Conservation (phyloP, 2,888 invertebrate genomes). For the Drosophila sordidula region DNA sequence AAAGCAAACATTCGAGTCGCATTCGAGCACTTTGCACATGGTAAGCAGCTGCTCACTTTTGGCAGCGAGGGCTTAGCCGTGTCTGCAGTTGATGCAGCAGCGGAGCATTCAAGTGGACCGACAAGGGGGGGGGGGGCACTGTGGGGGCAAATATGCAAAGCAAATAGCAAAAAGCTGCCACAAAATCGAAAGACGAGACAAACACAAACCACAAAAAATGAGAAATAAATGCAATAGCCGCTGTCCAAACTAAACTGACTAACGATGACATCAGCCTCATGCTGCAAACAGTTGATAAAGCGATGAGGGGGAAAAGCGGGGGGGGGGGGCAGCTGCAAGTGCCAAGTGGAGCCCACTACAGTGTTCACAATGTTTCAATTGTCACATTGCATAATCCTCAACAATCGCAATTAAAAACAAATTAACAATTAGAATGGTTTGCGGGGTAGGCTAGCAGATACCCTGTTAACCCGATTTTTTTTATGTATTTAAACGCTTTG, state of each 20-base stretch:
- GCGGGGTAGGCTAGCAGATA: constrained; percentile 1
- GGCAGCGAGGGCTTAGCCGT: constrained; percentile 33
- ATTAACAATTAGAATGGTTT: constrained; percentile 13
- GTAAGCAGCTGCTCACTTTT: constrained; percentile 45
- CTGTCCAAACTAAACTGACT: constrained; percentile 38
- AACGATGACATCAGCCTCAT: constrained; percentile 53
- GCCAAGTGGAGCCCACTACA: constrained; percentile 44
- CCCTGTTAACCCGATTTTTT: not conserved
- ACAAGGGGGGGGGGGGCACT: constrained; percentile 2
- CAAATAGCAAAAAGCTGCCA: constrained; percentile 57
- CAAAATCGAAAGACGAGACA: constrained; percentile 46
- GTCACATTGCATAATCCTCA: constrained; percentile 53
- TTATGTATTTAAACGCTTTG: too few relatives aligned
- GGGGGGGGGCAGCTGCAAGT: constrained; percentile 29
- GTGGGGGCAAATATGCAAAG: constrained; percentile 51
- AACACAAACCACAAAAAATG: constrained; percentile 9
- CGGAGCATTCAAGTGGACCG: constrained; percentile 29
- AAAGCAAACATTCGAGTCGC: constrained; percentile 57
- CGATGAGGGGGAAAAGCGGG: constrained; percentile 9
- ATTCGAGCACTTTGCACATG: constrained; percentile 44
- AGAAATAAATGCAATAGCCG: constrained; percentile 34
- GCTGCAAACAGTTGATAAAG: constrained; percentile 46
- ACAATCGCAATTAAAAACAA: constrained; percentile 51
- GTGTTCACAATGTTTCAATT: constrained; percentile 44
- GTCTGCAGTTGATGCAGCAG: constrained; percentile 25